Conservation (phyloP, 2,797 vertebrate genomes). For the Gorsachius magnificus region DNA sequence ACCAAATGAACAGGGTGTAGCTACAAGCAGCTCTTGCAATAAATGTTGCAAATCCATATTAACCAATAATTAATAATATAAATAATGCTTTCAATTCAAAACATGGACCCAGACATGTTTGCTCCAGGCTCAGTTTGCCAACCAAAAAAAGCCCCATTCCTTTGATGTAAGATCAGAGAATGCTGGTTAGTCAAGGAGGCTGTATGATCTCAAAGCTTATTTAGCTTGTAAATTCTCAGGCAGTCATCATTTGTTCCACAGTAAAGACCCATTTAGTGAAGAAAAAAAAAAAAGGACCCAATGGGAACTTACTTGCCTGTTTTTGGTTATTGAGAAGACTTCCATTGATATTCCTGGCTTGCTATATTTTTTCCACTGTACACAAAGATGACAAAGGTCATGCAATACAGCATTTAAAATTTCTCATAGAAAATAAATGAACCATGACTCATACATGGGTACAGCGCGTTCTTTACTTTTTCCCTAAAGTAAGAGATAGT, state of each 20-base stretch:
- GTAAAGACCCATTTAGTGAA: conserved; percentile 4
- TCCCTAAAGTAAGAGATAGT: conserved; percentile 34
- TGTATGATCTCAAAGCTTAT: conserved; percentile 19
- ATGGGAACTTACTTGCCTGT: conserved; percentile 36
- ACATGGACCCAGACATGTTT: background rate
- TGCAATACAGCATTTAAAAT: conserved; percentile 50
- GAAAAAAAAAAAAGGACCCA: background rate
- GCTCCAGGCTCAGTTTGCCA: background rate
- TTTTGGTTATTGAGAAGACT: conserved; percentile 61
- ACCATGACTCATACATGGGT: conserved; percentile 53
- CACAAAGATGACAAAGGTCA: conserved; percentile 66
- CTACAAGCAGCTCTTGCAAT: background rate
- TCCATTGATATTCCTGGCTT: conserved; percentile 67
- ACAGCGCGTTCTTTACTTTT: conserved; percentile 45
- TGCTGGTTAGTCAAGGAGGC: background rate
- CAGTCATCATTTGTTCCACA: conserved; percentile 58
- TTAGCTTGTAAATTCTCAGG: conserved; percentile 51
- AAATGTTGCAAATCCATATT: background rate
- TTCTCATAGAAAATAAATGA: conserved; percentile 61
- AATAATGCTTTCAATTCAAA: background rate
- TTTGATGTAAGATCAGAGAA: conserved; percentile 22
- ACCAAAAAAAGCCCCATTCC: conserved; percentile 5
- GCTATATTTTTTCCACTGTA: conserved; percentile 66
- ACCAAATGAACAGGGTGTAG: background rate
- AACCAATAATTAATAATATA: background rate